Evolutionary conservation across 64 coral and sea anemone species (phyloP).

Genomic region (Anthopleura sola): DNA sequence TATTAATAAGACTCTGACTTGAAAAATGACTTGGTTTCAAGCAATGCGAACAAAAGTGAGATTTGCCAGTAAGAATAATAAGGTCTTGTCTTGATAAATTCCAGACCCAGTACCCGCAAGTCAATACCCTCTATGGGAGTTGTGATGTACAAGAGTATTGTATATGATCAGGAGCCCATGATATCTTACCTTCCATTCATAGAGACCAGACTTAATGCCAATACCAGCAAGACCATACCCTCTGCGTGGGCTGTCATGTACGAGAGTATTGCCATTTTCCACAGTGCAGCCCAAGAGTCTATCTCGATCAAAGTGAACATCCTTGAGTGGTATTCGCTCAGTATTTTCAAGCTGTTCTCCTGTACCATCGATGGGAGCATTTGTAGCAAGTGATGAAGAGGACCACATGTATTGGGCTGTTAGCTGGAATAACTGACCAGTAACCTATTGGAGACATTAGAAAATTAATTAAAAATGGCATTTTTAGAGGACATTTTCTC

Average conservation of each 20-base stretch:
- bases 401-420: conserved; percentile 79
- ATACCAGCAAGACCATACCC: conserved; percentile 82
- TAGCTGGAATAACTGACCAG: conserved; percentile 59
- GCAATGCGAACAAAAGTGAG: too few species aligned
- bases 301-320: conserved; percentile 42
- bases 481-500: not conserved
- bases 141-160: not conserved
- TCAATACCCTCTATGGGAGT: conserved; percentile 41
- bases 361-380: not conserved
- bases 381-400: conserved; percentile 11
- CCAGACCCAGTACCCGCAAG: conserved; percentile 77
- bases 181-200: conserved; percentile 71
- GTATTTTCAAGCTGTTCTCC: conserved; percentile 21
- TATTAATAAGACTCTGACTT: too few species aligned
- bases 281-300: conserved; percentile 29
- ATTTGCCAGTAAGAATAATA: too few species aligned
- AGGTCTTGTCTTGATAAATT: conserved; percentile 44
- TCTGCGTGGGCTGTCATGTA: conserved; percentile 55
- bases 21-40: too few species aligned
- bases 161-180: too few species aligned
- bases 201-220: conserved; percentile 85
- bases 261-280: conserved; percentile 57
- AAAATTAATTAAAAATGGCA: not conserved
- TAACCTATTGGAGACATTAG: conserved; percentile 28
- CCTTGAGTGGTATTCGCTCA: conserved; percentile 44